Base-by-base conservation (phyloP, 2,888 invertebrate genomes). In the Lamproptera curius region DNA sequence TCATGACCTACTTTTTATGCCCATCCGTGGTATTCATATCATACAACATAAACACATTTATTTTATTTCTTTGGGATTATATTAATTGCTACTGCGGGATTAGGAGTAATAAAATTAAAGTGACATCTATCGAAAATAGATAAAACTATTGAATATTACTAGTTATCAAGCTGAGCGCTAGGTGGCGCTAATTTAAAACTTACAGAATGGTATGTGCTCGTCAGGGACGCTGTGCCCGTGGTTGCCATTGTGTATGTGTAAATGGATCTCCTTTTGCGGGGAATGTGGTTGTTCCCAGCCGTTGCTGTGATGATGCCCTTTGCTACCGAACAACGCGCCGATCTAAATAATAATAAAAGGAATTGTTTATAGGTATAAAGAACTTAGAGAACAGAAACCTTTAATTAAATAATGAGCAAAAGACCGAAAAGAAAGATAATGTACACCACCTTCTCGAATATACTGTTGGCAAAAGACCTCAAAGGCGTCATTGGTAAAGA, bases 181-280 rank as follows among this genome's bases (percentile, higher is more conserved):
- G 57, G 55, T 57, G 57, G 34, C 58, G 49, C 13, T 50, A 31
- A 35, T 15, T 20, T 36, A 26, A 35, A 34, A 11, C 61, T 54
- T 52, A 63, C 62, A 50, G 46, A 55, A 50, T 6, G 61, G 55
- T 20, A 57, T 62, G 0, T 63, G 57, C 6, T 62, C 64, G 6
- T 63, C 56, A 9, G 55, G 49, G 0, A 50, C 64, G 0, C 62
- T 63, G 4, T 58, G 57, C 26, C 48, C 48, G 3, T 64, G 58
- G 0, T 73, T 73, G 0, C 71, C 70, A 11, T 80, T 83, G 51
- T 87, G 87, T 10, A 88, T 85, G 58, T 88, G 88, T 0, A 88
- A 65, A 31, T 88, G 88, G 1, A 88, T 82, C 51, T 88, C 87
- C 53, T 88, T 88, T 56, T 82, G 76, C 1, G 43, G 48, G 2